Evolutionary conservation across 2,888 invertebrate species (phyloP).

Genomic region (Globia sparganii): DNA sequence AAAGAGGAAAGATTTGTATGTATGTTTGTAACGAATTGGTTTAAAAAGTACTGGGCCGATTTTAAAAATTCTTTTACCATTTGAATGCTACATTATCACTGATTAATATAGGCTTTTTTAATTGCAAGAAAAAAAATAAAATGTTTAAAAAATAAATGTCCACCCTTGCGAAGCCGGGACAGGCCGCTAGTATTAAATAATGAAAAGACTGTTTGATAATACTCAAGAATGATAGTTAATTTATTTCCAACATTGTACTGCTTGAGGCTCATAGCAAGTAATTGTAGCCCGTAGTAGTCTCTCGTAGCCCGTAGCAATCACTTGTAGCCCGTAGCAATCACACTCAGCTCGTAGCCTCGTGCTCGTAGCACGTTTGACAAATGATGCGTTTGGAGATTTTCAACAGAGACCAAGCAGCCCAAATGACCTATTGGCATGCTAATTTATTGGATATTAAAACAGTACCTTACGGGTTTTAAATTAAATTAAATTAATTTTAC

Average conservation of each 20-base stretch:
- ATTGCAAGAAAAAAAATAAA: too few species aligned
- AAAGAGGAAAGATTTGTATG: too few species aligned
- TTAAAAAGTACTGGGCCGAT: too few species aligned
- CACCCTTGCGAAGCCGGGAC: too few species aligned
- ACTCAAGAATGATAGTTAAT: background rate
- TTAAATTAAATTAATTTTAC: slow-evolving; percentile 18
- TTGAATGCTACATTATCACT: too few species aligned
- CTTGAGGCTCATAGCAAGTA: background rate
- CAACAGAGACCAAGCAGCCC: background rate
- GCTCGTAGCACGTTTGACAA: slow-evolving; percentile 10
- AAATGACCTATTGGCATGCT: slow-evolving; percentile 4
- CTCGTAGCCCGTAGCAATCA: background rate
- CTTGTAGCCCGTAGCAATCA: slow-evolving; percentile 7
- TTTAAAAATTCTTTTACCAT: too few species aligned
- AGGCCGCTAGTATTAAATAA: background rate
- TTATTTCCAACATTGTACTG: background rate
- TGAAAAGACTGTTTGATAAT: background rate
- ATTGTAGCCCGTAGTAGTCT: background rate
- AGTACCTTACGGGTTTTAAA: slow-evolving; percentile 1
- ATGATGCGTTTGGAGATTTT: slow-evolving; percentile 16
- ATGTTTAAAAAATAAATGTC: too few species aligned
- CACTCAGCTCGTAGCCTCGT: background rate
- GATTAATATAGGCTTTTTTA: too few species aligned
- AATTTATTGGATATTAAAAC: slow-evolving; percentile 3
- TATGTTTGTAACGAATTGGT: too few species aligned